Base-by-base conservation (phyloP, 2,113 vertebrate genomes). In the Artemisiospiza belli region DNA sequence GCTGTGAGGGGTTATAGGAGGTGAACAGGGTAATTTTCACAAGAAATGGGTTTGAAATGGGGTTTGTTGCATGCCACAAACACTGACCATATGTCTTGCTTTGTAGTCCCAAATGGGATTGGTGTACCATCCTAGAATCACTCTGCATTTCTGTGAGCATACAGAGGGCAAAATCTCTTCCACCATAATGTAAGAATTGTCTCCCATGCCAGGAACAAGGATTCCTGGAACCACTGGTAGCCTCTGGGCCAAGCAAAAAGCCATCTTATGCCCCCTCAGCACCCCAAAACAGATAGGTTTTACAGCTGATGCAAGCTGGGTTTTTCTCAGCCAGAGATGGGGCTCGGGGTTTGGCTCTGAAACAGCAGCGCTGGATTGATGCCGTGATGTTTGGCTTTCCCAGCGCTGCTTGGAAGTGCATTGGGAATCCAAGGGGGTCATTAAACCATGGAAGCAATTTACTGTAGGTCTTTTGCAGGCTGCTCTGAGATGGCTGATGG, bases 311-410 rank as follows among this genome's bases (percentile, higher is more conserved):
- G 2, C 18, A 30, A 58, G 37, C 37, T 70, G 68, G 67, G 5
- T 2, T 77, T 62, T 37, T 59, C 73, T 51, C 33, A 77, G 52
- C 10, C 1, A 1, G 35, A 46, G 33, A 43, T 16, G 20, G 35
- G 7, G 4, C 8, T 13, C 43, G 9, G 46, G 5, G 10, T 57
- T 77, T 12, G 3, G 6, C 30, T 92, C 62, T 13, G 3, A 64
- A 84, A 28, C 4, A 0, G 27, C 57, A 31, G 33, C 0, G 0
- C 44, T 55, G 33, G 22, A 9, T 27, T 44, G 72, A 44, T 24
- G 49, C 44, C 6, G 16, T 44, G 84, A 62, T 35, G 43, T 47
- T 91, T 20, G 31, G 22, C 74, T 83, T 90, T 67, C 19, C 30
- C 33, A 49, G 5, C 0, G 0, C 63, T 67, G 68, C 84, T 95